Evolutionary conservation across 2,888 invertebrate species (phyloP).

Genomic region (Andrena haemorrhoa): DNA sequence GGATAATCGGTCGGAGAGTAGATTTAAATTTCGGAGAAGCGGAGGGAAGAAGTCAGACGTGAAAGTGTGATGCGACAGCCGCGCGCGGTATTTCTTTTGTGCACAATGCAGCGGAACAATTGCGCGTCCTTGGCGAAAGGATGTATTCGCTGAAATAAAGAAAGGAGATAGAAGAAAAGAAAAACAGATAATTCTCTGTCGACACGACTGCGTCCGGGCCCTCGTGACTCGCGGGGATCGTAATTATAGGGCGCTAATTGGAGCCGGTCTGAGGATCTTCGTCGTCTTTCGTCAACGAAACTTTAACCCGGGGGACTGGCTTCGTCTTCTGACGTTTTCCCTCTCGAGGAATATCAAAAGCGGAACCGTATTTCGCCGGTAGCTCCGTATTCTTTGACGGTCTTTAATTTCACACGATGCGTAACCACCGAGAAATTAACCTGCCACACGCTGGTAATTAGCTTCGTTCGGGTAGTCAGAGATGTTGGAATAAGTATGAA

Average conservation of each 20-base stretch:
- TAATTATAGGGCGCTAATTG: conserved; percentile 69
- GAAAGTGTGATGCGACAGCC: neutral
- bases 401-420: conserved; percentile 56
- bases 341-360: conserved; percentile 47
- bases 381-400: conserved; percentile 43
- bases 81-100: neutral
- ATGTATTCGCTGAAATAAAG: neutral
- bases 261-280: conserved; percentile 59
- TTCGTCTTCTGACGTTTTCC: conserved; percentile 31
- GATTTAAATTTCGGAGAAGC: neutral
- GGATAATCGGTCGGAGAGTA: no score
- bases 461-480: conserved; percentile 14
- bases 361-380: conserved; percentile 19
- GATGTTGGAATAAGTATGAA: conserved; percentile 8
- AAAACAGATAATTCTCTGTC: conserved; percentile 58
- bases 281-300: conserved; percentile 49
- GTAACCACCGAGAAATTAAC: conserved; percentile 53
- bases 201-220: conserved; percentile 28
- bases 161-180: conserved; percentile 6
- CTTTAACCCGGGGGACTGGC: conserved; percentile 35
- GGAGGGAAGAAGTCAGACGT: neutral
- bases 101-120: conserved; percentile 11
- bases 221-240: conserved; percentile 55
- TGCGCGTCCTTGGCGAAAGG: neutral
- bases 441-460: conserved; percentile 43